Evolutionary conservation across 2,113 vertebrate genomes (phyloP).

Genomic region (Dryoscopus gambensis): DNA sequence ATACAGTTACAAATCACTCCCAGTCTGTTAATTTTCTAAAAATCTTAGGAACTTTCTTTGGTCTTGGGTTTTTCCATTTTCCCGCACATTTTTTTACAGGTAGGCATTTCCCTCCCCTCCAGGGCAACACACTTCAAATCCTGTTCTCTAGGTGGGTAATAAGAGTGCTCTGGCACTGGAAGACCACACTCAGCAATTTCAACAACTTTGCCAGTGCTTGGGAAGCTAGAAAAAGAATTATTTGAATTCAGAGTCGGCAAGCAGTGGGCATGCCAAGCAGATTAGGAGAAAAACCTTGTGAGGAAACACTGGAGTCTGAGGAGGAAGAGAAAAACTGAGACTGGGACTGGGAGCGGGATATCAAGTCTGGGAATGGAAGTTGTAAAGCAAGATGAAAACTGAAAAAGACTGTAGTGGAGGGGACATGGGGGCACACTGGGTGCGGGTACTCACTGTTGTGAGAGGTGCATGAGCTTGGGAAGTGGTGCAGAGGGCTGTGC

Average conservation of each 20-base stretch:
- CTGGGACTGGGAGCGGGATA: background rate
- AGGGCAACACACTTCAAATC: background rate
- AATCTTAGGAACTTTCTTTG: background rate
- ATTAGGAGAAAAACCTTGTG: background rate
- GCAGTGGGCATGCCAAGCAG: background rate
- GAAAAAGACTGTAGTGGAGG: background rate
- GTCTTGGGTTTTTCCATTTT: background rate
- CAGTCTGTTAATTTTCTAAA: background rate
- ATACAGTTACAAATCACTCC: background rate
- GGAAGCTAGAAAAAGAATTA: background rate
- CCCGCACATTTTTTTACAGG: background rate
- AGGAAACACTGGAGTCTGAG: rapidly evolving
- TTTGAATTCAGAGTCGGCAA: background rate
- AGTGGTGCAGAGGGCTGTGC: background rate
- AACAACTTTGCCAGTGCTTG: background rate
- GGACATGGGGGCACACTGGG: background rate
- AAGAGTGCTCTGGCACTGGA: background rate
- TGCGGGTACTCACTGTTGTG: background rate
- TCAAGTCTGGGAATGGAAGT: background rate
- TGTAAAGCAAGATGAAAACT: background rate
- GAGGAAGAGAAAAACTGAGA: background rate
- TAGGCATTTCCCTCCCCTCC: background rate
- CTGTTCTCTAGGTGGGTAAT: background rate
- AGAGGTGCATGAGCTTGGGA: background rate
- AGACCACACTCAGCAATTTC: background rate